A percentile compares a stretch with the other conserved stretches of the same genome.
Conservation (phyloP, 2,113 vertebrate species). For the Panthera uncia region DNA sequence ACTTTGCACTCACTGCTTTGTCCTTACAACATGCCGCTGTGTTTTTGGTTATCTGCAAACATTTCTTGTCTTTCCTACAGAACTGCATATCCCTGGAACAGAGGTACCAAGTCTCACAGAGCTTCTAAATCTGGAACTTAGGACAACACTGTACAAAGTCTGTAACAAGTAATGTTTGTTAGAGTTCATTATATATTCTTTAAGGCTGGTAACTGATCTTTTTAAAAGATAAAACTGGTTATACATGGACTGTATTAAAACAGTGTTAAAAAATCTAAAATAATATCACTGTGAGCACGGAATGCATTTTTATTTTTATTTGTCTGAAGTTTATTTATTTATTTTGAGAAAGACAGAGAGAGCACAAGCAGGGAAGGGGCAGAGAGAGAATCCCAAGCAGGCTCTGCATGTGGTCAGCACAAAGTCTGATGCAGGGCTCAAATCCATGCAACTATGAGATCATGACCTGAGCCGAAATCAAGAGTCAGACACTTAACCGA, state of each 20-base stretch:
- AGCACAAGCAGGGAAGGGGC: no score
- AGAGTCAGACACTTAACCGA: no score
- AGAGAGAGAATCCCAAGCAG: no score
- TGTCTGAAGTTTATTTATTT: no score
- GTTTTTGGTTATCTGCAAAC: neutral
- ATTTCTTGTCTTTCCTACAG: neutral
- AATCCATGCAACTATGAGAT: no score
- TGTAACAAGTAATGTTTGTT: no score
- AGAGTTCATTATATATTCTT: neutral
- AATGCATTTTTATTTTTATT: neutral
- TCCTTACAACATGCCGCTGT: neutral
- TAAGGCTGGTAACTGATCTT: neutral
- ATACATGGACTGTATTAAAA: neutral
- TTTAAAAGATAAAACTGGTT: neutral
- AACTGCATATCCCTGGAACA: neutral
- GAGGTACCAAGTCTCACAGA: neutral
- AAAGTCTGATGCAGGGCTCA: no score
- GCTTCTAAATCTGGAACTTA: neutral
- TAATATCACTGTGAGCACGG: neutral
- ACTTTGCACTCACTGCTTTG: neutral
- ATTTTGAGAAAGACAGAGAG: no score
- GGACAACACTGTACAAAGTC: neutral
- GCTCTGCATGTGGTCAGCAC: no score
- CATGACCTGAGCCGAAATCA: no score
- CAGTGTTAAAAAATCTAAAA: neutral